phyloP scores from a whole-genome alignment of 1,140 invertebrate species.

The Megathymus violae region DNA sequence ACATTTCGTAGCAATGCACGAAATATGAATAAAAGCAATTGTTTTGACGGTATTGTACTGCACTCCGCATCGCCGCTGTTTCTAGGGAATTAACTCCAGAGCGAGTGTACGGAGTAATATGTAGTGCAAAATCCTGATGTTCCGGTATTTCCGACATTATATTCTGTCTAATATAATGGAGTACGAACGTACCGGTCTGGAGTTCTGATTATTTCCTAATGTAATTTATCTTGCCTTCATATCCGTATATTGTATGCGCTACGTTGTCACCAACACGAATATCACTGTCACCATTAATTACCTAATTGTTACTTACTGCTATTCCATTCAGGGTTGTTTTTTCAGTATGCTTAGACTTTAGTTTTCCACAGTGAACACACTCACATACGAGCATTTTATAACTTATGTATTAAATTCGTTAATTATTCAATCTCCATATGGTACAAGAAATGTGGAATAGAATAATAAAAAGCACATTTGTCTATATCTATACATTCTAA shows the following conservation, averaged over 20 bases:
- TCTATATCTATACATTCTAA: too few species aligned
- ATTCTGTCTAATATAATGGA: slow-evolving; percentile 1
- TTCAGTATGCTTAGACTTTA: too few species aligned
- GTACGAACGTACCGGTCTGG: background rate
- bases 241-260: background rate
- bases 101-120: slow-evolving; percentile 1
- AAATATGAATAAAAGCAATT: slow-evolving; percentile 2
- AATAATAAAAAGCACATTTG: too few species aligned
- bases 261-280: too few species aligned
- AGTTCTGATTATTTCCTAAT: slow-evolving; percentile 2
- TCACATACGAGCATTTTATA: too few species aligned
- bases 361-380: too few species aligned
- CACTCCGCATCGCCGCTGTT: background rate
- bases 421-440: too few species aligned
- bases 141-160: slow-evolving; percentile 2
- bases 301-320: too few species aligned
- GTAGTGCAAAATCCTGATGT: slow-evolving; percentile 1
- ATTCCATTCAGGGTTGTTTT: too few species aligned
- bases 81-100: slow-evolving; percentile 2
- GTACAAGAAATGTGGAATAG: too few species aligned
- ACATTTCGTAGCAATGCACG: background rate
- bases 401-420: too few species aligned
- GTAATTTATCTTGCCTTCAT: background rate
- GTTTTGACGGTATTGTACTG: slow-evolving; percentile 5
- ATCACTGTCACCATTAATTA: too few species aligned